These are phyloP conservation scores for Ephydatia muelleri DNA, from an alignment of 37 sponge, comb jelly and placozoan genomes.

Conservation along the genomic window DNA sequence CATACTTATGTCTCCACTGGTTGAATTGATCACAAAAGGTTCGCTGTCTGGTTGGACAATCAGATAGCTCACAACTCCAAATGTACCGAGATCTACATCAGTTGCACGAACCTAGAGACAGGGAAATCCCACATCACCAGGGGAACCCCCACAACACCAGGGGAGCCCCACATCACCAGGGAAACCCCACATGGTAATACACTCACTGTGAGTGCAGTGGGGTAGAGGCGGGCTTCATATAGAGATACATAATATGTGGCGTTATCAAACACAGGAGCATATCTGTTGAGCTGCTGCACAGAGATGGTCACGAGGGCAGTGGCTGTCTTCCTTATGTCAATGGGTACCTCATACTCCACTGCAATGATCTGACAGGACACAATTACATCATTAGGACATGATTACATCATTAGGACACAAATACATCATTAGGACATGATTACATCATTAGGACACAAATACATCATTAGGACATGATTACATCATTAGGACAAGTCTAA, in stretches of 20 bases:
- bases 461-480: no score
- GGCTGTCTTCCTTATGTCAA: not conserved
- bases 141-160: not conserved
- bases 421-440: no score
- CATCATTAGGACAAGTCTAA: no score
- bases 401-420: no score
- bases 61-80: slow-evolving; percentile 17
- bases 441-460: no score
- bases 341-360: not conserved
- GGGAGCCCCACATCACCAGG: not conserved
- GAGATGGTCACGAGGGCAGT: slow-evolving; percentile 24
- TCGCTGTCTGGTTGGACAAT: not conserved
- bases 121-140: not conserved
- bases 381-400: no score
- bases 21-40: not conserved
- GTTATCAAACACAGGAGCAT: slow-evolving; percentile 40
- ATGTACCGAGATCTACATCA: slow-evolving; percentile 2
- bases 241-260: slow-evolving; percentile 13
- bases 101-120: slow-evolving; percentile 4
- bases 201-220: not conserved
- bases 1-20: slow-evolving; percentile 23
- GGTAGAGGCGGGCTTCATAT: not conserved
- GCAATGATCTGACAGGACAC: not conserved
- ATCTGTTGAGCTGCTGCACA: slow-evolving; percentile 48
- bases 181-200: not conserved